Evolutionary conservation across 2,888 invertebrate genomes (phyloP), one percentile per base, ranked within the genome.

Genomic region (Tetanocera ferruginea): DNA sequence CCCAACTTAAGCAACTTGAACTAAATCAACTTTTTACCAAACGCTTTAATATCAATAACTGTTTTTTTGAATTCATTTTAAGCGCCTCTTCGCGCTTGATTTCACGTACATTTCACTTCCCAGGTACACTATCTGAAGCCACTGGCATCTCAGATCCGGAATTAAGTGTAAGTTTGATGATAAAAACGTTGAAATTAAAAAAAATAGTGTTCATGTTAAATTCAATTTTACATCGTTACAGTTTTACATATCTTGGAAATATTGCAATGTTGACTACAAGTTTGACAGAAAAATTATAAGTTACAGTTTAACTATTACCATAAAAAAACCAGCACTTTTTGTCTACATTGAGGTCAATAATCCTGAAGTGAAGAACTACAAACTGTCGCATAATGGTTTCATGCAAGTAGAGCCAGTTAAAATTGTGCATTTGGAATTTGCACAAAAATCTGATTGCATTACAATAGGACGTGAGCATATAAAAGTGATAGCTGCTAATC

Each of bases 51-150:
- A 75, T 52, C 11, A 81, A 80, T n/a, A 89, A 89, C 64, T 83
- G 85, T 14, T 87, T 87, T 64, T 69, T 88, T 3, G 86, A 89
- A 83, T 92, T 92, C 79, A 89, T 91, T 3, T 85, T 95, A n/a
- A 89, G 88, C 78, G 90, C 92, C 4, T 85, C 88, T 0, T 51
- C 76, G 0, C 86, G 90, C 1, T 86, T 91, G 1, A 91, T 93
- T 5, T 93, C 95, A 0, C 90, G 91, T 77, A 95, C 95, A 86
- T 94, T 92, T 83, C 89, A 94, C 3, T 94, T 95, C 83, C 94
- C 94, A 0, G 90, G 87, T 57, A 89, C 91, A 23, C 90, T 94
- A 57, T 93, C 93, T 83, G 84, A 90, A 60, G 90, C 92, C 1
- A 88, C 88, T 78, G 91, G 91, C 0, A 87, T 94, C 64, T 87